Base-by-base conservation (phyloP, 2,888 invertebrate genomes). In the Oligia fasciuncula region DNA sequence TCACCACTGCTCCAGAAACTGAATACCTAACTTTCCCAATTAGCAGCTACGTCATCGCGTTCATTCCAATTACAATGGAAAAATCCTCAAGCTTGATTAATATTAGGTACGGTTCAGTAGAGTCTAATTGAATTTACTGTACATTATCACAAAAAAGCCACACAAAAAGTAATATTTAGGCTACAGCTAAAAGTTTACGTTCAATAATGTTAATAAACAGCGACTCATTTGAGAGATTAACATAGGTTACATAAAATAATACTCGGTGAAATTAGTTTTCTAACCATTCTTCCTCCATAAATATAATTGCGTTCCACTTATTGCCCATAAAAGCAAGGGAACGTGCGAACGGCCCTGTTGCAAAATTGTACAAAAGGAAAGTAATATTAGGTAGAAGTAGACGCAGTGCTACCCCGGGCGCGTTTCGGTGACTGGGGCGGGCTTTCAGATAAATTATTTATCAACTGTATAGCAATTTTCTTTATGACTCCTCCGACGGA, bases 391-490 rank as follows among this genome's bases (percentile, higher is more conserved):
- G 95, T 95, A 93, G 94, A 94, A 95, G 95, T 94, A 94, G 94
- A 93, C 92, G 92, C 94, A 94, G 91, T 93, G 93, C 93, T 94
- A 94, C 95, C 93, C 94, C 92, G 92, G 91, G 93, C 94, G 92
- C 95, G 95, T 95, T 95, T 95, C 95, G 96, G 96, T 96, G 96
- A 97, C 96, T 96, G 95, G 96, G 94, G 95, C 95, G 95, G 95
- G 95, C 96, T 96, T 95, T 96, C 95, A 96, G 95, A 97, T 97
- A 96, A 96, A 97, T 97, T 96, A 97, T 97, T 97, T 97, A 97
- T 96, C 96, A 97, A 97, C 96, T 96, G 96, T 96, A 96, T 96
- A 96, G 96, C 97, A 97, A 97, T 97, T 97, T 97, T 96, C 97
- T 97, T 97, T 97, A 97, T 96, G 96, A 96, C 96, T 96, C 96